Base-by-base conservation (phyloP, 2,113 vertebrate species). In the Scomber scombrus region DNA sequence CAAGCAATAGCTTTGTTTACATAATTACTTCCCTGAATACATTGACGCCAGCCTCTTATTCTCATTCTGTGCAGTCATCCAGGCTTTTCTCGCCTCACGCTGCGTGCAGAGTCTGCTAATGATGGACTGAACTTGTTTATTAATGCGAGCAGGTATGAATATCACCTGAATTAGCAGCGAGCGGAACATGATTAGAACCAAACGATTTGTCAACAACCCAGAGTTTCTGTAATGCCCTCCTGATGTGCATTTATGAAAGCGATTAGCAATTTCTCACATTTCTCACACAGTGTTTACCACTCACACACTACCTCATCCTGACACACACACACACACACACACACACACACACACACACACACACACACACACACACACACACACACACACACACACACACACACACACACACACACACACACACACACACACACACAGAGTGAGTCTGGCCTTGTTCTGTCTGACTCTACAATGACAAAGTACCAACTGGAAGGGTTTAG, bases 21-120 rank as follows among this genome's bases (percentile, higher is more conserved):
- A 88, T 89, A 89, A 92, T 85, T 82, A 67, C 80, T 74, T 82
- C 65, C 64, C 64, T 81, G 80, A 89, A 92, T 84, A 50, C 81
- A 84, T 80, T 76, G 84, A 82, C 57, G 60, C 15, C 45, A 11
- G 23, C 57, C 72, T 71, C 52, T 81, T 84, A 29, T 82, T 88
- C 71, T 78, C 57, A 77, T 81, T 87, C 80, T 57, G 64, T 19
- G 70, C 47, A 85, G 68, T 68, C 77, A 74, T 60, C 71, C 84
- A 49, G 63, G 61, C 29, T 56, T 56, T 47, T 75, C 43, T 75
- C 43, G 0, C 74, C 51, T 78, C 67, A 54, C 3, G 5, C 81
- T 75, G 64, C 75, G 60, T 65, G 73, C 51, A 50, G 58, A 23
- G 71, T 65, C 58, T 63, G 52, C 68, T 83, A 84, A 88, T 80